Evolutionary conservation across 2,113 vertebrate genomes (phyloP), one percentile per base, ranked within the genome.

Genomic region (Pavo muticus): DNA sequence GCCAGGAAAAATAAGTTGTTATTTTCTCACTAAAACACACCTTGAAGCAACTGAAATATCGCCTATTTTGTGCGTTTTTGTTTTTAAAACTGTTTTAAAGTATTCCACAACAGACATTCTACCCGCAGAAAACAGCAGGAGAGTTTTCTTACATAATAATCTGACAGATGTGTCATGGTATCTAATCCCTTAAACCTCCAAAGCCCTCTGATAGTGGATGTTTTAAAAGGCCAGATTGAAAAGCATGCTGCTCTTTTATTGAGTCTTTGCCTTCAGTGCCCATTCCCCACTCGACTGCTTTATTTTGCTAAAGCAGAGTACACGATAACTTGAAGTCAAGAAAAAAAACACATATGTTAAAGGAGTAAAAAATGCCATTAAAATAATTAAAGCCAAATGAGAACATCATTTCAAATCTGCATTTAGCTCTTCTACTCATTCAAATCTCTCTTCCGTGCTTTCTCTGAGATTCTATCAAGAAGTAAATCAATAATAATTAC

Each of bases 141-240:
- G 87, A 35, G 50, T 92, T 97, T 98, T 97, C 97, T 98, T 98
- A 98, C 94, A 97, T 98, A 98, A 98, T 97, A 97, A 97, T 98
- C 97, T 97, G 97, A 98, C 97, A 98, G 98, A 98, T 98, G 98
- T 98, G 97, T 97, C 97, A 97, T 97, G 97, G 97, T 97, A 92
- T 97, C 96, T 98, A 98, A 98, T 98, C 97, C 97, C 94, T 97
- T 98, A 98, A 98, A 97, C 97, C 97, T 96, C 96, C 96, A 98
- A 98, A 98, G 97, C 96, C 96, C 96, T 97, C 97, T 98, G 97
- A 98, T 97, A 98, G 96, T 94, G 88, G 96, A 97, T 96, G 97
- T 96, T 98, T 97, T 98, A 97, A 97, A 97, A 97, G 96, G 96
- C 98, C 97, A 97, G 97, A 98, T 96, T 96, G 97, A 97, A 98